A percentile compares a stretch with the other conserved stretches of the same genome.
These are phyloP conservation scores for Acleris sparsana DNA, from an alignment of 2,888 invertebrate genomes.

Conservation along the genomic window DNA sequence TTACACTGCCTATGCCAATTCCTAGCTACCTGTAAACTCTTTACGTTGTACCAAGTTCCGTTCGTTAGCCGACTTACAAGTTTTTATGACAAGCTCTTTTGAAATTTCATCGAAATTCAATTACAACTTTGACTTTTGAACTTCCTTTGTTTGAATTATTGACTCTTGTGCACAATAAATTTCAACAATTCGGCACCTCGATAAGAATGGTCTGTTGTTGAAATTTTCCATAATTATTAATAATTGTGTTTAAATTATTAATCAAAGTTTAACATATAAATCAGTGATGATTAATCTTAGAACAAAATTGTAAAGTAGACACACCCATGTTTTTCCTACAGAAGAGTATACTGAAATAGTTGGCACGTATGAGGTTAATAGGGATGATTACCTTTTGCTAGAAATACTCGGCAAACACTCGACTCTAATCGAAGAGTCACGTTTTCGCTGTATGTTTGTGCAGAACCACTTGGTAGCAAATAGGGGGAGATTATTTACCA, in stretches of 20 bases:
- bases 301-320: neutral
- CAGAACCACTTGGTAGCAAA: slow-evolving; percentile 16
- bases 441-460: slow-evolving; percentile 19
- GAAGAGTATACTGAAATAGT: slow-evolving; percentile 11
- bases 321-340: neutral
- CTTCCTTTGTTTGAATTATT: slow-evolving; percentile 34
- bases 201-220: slow-evolving; percentile 19
- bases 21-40: slow-evolving; percentile 37
- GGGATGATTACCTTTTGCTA: slow-evolving; percentile 22
- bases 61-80: slow-evolving; percentile 34
- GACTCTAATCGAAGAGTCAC: slow-evolving; percentile 23
- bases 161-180: slow-evolving; percentile 25
- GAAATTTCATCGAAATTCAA: slow-evolving; percentile 36
- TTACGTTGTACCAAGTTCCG: slow-evolving; percentile 29
- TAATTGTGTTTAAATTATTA: slow-evolving; percentile 6
- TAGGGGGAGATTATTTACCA: slow-evolving; percentile 1
- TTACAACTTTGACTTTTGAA: slow-evolving; percentile 29
- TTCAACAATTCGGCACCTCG: slow-evolving; percentile 20
- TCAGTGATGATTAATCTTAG: no score
- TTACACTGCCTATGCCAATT: slow-evolving; percentile 40
- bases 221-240: slow-evolving; percentile 12
- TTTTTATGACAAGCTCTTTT: slow-evolving; percentile 37
- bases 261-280: no score
- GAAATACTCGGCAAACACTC: slow-evolving; percentile 26
- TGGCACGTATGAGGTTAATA: slow-evolving; percentile 32